These are phyloP conservation scores for Uromys caudimaculatus DNA, from an alignment of 2,797 vertebrate species.

Conservation along the genomic window DNA sequence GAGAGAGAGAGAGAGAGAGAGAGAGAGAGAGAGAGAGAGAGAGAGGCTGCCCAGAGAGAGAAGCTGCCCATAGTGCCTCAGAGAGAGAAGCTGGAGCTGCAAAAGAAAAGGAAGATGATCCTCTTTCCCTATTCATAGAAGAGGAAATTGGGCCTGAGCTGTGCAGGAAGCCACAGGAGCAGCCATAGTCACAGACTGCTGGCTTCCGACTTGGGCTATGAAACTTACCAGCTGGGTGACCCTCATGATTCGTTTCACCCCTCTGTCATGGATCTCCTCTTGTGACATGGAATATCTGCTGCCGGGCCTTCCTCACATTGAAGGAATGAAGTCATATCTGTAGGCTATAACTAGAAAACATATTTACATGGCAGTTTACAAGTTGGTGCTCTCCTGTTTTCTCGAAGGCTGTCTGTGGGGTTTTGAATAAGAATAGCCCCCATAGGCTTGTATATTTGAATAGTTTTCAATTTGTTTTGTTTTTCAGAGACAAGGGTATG, in stretches of 20 bases:
- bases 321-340: background rate
- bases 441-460: background rate
- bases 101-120: background rate
- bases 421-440: background rate
- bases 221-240: background rate
- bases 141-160: background rate
- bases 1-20: too few species aligned
- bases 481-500: background rate
- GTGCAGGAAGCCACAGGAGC: background rate
- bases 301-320: background rate
- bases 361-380: background rate
- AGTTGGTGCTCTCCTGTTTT: background rate
- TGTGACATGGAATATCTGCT: background rate
- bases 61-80: too few species aligned
- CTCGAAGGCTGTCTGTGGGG: background rate
- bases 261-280: background rate
- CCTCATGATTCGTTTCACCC: background rate
- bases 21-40: too few species aligned
- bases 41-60: too few species aligned
- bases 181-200: background rate
- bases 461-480: background rate
- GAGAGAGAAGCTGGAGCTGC: background rate
- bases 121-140: slow-evolving; percentile 23
- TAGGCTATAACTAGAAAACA: background rate
- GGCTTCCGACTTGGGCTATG: background rate